Conservation (phyloP, 2,888 invertebrate genomes). For the Liopterus haemorrhoidalis region DNA sequence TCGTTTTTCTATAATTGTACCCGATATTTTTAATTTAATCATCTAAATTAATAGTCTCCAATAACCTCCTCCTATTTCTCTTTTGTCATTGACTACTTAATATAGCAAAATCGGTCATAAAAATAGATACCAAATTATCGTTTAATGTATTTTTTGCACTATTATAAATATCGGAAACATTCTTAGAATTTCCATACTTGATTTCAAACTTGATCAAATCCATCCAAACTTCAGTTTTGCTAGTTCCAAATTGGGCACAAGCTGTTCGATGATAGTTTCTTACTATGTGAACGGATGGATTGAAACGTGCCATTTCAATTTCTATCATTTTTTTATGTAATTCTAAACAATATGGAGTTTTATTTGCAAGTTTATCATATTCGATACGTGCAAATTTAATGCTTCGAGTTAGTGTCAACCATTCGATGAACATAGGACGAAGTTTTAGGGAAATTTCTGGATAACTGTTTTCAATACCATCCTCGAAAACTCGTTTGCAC, state of each 20-base stretch:
- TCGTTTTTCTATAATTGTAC: no score
- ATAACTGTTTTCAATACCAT: slow-evolving; percentile 48
- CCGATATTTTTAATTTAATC: no score
- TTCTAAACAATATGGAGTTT: slow-evolving; percentile 38
- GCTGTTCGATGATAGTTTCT: slow-evolving; percentile 59
- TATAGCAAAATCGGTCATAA: slow-evolving; percentile 16
- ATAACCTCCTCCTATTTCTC: background rate
- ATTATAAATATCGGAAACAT: slow-evolving; percentile 16
- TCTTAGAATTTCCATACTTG: slow-evolving; percentile 2
- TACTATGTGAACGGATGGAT: slow-evolving; percentile 40
- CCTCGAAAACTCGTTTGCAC: no score
- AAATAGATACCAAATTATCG: slow-evolving; percentile 13
- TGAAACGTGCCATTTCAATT: slow-evolving; percentile 49
- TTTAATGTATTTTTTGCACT: slow-evolving; percentile 17
- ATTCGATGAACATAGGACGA: slow-evolving; percentile 58
- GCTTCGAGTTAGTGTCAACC: slow-evolving; percentile 46
- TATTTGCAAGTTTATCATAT: slow-evolving; percentile 52
- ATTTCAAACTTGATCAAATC: slow-evolving; percentile 58
- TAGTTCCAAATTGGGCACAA: slow-evolving; percentile 60
- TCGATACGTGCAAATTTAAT: slow-evolving; percentile 55
- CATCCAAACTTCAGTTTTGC: slow-evolving; percentile 64
- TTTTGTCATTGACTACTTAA: slow-evolving; percentile 1
- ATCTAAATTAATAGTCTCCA: background rate
- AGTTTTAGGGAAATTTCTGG: slow-evolving; percentile 49
- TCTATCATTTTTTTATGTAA: slow-evolving; percentile 44